These are phyloP conservation scores for Drosophila peninsularis DNA, from an alignment of 2,888 invertebrate species.

Conservation along the genomic window DNA sequence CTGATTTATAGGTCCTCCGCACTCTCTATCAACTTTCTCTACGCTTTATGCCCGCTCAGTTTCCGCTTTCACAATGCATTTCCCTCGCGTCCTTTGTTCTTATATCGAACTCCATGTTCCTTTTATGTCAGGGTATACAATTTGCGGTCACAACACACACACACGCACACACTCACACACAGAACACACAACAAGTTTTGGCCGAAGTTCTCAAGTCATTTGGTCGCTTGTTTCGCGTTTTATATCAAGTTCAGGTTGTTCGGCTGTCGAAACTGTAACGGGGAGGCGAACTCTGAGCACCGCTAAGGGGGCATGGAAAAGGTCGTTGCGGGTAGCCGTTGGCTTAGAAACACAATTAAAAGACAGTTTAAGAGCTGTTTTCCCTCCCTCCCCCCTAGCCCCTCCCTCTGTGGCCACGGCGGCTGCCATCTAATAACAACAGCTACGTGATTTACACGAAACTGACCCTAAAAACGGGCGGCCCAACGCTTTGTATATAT, in stretches of 20 bases:
- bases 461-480: slow-evolving; percentile 63
- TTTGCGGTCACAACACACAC: background rate
- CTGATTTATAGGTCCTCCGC: background rate
- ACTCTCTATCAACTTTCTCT: background rate
- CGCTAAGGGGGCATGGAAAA: slow-evolving; percentile 74
- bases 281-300: slow-evolving; percentile 42
- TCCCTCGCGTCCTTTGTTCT: background rate
- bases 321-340: slow-evolving; percentile 59
- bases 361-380: slow-evolving; percentile 26
- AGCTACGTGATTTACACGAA: slow-evolving; percentile 66
- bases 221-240: slow-evolving; percentile 16
- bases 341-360: slow-evolving; percentile 78
- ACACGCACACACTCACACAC: background rate
- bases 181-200: background rate
- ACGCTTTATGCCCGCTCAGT: background rate
- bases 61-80: background rate
- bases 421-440: slow-evolving; percentile 46
- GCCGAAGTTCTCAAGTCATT: slow-evolving; percentile 5
- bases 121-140: slow-evolving; percentile 29
- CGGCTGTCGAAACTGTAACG: slow-evolving; percentile 71
- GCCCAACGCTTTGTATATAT: slow-evolving; percentile 15
- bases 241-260: slow-evolving; percentile 42
- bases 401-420: background rate
- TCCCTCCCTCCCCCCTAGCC: no score
- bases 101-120: background rate